These are phyloP conservation scores for Mus spicilegus DNA, from an alignment of 2,113 vertebrate species.

Conservation along the genomic window DNA sequence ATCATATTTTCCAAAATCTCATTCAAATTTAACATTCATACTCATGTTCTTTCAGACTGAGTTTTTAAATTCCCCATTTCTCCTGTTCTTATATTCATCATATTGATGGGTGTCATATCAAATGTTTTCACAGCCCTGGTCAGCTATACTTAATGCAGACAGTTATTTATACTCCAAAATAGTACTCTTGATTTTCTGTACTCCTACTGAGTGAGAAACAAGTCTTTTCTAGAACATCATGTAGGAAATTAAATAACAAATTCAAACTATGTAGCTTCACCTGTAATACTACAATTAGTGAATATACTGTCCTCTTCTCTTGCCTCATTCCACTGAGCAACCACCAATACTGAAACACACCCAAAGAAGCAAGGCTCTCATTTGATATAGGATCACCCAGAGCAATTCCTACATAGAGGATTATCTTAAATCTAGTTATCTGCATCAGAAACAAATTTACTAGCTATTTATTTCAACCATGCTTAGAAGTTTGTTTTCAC, in stretches of 20 bases:
- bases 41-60: not conserved
- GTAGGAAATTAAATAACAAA: not conserved
- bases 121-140: not conserved
- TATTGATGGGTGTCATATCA: not conserved
- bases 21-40: not conserved
- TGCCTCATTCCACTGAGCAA: not conserved
- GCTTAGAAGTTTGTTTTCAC: not conserved
- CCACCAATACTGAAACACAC: not conserved
- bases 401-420: not conserved
- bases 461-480: not conserved
- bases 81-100: not conserved
- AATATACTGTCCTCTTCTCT: not conserved
- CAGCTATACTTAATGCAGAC: not conserved
- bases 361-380: not conserved
- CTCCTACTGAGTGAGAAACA: not conserved
- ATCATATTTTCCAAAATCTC: not conserved
- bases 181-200: not conserved
- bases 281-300: not conserved
- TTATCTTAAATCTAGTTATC: not conserved
- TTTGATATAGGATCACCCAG: not conserved
- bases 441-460: not conserved
- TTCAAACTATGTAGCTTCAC: not conserved
- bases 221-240: not conserved
- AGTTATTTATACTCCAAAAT: not conserved
- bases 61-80: not conserved